Percentiles rank a stretch among this genome's conserved stretches.
phyloP scores from a whole-genome alignment of 2,888 invertebrate species.

The Hirudinaria manillensis region DNA sequence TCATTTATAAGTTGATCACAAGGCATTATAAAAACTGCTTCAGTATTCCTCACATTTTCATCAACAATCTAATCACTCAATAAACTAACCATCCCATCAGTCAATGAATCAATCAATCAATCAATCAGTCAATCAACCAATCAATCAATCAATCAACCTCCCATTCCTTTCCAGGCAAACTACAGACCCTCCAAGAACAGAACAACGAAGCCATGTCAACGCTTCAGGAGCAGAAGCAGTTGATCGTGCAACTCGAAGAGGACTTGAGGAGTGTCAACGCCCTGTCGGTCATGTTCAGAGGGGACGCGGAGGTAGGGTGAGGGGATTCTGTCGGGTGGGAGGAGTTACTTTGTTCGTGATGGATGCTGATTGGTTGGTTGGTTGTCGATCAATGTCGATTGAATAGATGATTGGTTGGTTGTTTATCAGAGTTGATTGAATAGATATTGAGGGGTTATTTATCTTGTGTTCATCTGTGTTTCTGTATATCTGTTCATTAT shows the following conservation, averaged over 20 bases:
- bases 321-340: not conserved
- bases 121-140: no score
- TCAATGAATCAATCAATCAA: no score
- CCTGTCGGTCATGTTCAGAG: conserved; percentile 53
- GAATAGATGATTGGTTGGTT: not conserved
- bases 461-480: not conserved
- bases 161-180: conserved; percentile 34
- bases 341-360: no score
- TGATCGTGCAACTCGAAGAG: conserved; percentile 54
- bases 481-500: no score
- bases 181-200: conserved; percentile 45
- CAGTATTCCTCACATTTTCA: no score
- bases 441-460: not conserved
- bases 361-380: not conserved
- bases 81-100: no score
- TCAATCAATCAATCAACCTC: no score
- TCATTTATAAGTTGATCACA: no score
- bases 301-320: conserved; percentile 51
- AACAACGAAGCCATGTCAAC: conserved; percentile 47
- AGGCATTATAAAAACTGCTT: no score
- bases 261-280: conserved; percentile 55
- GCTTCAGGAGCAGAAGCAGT: conserved; percentile 50
- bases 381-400: not conserved
- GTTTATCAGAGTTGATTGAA: not conserved
- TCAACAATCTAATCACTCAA: no score